Evolutionary conservation across 2,888 invertebrate genomes (phyloP).

Genomic region (Torymus auratus): DNA sequence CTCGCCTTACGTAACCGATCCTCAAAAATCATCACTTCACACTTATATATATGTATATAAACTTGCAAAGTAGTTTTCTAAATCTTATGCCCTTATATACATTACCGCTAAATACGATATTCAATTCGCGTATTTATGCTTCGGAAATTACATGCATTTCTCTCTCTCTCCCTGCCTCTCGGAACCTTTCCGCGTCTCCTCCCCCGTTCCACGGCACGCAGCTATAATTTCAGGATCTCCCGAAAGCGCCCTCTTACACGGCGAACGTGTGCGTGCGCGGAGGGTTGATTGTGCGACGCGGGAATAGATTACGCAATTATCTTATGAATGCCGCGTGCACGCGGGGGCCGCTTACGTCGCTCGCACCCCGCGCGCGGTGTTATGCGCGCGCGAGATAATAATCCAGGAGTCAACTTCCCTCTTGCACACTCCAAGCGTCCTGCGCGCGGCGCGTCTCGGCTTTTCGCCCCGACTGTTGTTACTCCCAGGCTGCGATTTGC

Average conservation of each 20-base stretch:
- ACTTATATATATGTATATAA: not conserved
- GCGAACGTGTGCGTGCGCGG: not conserved
- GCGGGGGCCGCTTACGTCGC: slow-evolving; percentile 28
- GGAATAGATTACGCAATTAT: slow-evolving; percentile 58
- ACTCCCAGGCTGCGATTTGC: too few species aligned
- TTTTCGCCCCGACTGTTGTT: not conserved
- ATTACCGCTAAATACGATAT: slow-evolving; percentile 40
- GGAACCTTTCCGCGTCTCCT: not conserved
- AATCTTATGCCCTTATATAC: not conserved
- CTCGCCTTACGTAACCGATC: not conserved
- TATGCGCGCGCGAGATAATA: slow-evolving; percentile 28
- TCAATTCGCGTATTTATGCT: slow-evolving; percentile 50
- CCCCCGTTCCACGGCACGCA: not conserved
- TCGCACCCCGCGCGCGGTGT: not conserved
- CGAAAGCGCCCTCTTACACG: not conserved
- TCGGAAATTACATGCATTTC: slow-evolving; percentile 40
- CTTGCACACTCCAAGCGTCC: not conserved
- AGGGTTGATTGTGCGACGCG: slow-evolving; percentile 50
- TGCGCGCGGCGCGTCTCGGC: not conserved
- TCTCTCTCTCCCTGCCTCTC: slow-evolving; percentile 4
- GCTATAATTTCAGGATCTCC: slow-evolving; percentile 31
- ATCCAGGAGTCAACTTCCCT: slow-evolving; percentile 19
- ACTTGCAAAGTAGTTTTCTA: not conserved
- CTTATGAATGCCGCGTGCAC: slow-evolving; percentile 51
- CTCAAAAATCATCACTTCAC: not conserved